Percentiles rank a stretch among this genome's conserved stretches.
Conservation (phyloP, 92 coral and sea anemone genomes). For the Umimayanthus chanpuru region DNA sequence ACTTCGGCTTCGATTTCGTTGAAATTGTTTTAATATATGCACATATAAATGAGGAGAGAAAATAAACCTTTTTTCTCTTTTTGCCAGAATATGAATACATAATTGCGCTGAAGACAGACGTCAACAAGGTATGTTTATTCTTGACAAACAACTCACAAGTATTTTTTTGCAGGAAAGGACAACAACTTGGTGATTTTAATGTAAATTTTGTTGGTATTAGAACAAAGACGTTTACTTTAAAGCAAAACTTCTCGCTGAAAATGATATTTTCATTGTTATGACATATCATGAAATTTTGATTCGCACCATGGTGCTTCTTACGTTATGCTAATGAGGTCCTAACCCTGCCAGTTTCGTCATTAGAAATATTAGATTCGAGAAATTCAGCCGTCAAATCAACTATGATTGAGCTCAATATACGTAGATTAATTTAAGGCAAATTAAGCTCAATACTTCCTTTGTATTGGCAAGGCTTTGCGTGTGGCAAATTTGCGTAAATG, state of each 20-base stretch:
- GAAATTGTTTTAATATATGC: conserved; percentile 61
- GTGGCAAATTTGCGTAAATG: conserved; percentile 7
- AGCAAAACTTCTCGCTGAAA: conserved; percentile 5
- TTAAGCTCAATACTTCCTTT: not conserved
- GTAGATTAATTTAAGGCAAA: not conserved
- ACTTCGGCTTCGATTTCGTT: conserved; percentile 33
- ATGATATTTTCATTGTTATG: not conserved
- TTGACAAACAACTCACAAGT: conserved; percentile 7
- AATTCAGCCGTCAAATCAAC: not conserved
- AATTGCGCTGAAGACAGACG: conserved; percentile 20
- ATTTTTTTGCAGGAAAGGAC: not conserved
- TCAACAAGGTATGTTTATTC: conserved; percentile 31
- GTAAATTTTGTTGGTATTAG: not conserved
- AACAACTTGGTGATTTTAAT: not conserved
- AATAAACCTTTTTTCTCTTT: conserved; percentile 41
- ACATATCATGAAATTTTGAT: conserved; percentile 32
- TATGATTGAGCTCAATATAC: not conserved
- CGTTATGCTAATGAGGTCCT: conserved; percentile 30
- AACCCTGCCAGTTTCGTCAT: conserved; percentile 1
- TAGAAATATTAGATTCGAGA: conserved; percentile 30
- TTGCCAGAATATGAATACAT: conserved; percentile 36
- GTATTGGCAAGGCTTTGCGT: not conserved
- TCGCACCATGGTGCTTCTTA: not conserved
- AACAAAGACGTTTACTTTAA: not conserved
- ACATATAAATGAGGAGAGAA: conserved; percentile 61